Conservation (phyloP, 30 jellyfish, hydroid and myxozoan species). For the Aurelia sp. region DNA sequence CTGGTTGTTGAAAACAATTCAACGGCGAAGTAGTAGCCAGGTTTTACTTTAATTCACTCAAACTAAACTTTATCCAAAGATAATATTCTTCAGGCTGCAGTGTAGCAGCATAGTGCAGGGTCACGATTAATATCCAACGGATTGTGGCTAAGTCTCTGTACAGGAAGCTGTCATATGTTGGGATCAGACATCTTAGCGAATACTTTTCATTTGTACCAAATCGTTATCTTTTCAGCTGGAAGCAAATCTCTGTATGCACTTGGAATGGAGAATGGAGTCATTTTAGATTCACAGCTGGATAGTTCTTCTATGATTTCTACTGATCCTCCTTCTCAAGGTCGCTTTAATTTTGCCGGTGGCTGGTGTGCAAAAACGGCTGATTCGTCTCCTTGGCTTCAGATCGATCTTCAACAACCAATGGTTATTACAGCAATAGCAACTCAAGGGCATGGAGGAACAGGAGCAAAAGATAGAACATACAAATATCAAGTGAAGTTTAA, state of each 20-base stretch:
- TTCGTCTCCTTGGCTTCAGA: background rate
- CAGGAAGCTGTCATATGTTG: too few relatives aligned
- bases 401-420: conserved; percentile 6
- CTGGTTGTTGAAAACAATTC: too few relatives aligned
- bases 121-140: too few relatives aligned
- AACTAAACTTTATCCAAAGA: too few relatives aligned
- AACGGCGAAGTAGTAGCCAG: too few relatives aligned
- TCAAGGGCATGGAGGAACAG: conserved; percentile 3
- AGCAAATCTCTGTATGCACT: conserved; percentile 23
- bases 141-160: too few relatives aligned
- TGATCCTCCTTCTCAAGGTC: conserved; percentile 24
- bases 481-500: background rate
- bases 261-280: conserved; percentile 63
- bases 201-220: too few relatives aligned
- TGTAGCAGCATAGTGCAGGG: too few relatives aligned
- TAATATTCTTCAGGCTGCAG: too few relatives aligned
- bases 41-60: too few relatives aligned
- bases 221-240: conserved; percentile 15
- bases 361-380: conserved; percentile 49
- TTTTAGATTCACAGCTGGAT: conserved; percentile 40
- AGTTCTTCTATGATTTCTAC: background rate
- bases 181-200: too few relatives aligned
- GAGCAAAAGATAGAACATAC: background rate
- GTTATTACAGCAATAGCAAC: conserved; percentile 33
- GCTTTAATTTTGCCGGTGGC: conserved; percentile 16